Evolutionary conservation across 2,797 vertebrate genomes (phyloP), one percentile per base, ranked within the genome.

Genomic region (Acestrorhynchus altus): DNA sequence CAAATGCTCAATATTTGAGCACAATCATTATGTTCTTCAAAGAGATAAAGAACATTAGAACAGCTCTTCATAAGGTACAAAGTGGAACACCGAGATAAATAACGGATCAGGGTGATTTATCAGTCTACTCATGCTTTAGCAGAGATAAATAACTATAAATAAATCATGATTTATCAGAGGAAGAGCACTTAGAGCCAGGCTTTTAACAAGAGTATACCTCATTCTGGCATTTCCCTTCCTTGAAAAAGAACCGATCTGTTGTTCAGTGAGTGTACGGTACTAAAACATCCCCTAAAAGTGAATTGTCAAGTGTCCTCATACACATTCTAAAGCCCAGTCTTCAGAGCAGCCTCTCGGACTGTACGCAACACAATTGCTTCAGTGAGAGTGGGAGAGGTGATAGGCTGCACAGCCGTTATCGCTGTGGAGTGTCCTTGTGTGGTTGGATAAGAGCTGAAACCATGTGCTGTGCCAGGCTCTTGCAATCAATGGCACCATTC

Each of bases 381-480:
- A 22, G 20, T 20, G 8, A 1, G 8, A 51, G 18, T 11, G 56
- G 40, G 15, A 31, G 44, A 51, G 44, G 7, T 16, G 13, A 7
- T 13, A 49, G n/a, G 9, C 28, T 52, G 49, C 15, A 20, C 20
- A 31, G 49, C 51, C n/a, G n/a, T 66, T 22, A 44, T 65, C 40
- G 20, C 39, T 59, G 70, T 69, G 69, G 70, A 66, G 63, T 46
- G 63, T 66, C 40, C 63, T 68, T 68, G 65, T 68, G 44, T 31
- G 40, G 16, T n/a, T 28, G 40, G 24, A 18, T n/a, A 44, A 79
- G 18, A 8, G 28, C 44, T 39, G 31, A 49, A 10, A 15, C 46
- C 44, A 31, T 51, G 24, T 2, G 46, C 65, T 49, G 65, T 68
- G 46, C 65, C 65, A 68, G 57, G 26, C 49, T 39, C n/a, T 35